A percentile compares a stretch with the other conserved stretches of the same genome.
phyloP scores from a whole-genome alignment of 2,113 vertebrate genomes.

The Ophthalmolycus amberensis region DNA sequence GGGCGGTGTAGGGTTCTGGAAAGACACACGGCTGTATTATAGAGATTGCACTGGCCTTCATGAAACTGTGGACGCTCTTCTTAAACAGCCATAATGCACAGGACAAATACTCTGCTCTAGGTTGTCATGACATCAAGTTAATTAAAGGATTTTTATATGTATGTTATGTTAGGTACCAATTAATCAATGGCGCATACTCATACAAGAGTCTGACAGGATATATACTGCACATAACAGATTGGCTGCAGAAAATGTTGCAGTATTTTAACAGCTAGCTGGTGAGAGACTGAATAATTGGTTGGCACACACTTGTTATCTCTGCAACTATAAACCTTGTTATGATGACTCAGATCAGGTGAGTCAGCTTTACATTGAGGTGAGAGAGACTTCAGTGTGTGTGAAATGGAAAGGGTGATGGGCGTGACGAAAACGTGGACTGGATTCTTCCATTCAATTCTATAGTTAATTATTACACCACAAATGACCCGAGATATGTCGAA shows the following conservation, averaged over 20 bases:
- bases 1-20: conserved; percentile 84
- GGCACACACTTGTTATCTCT: conserved; percentile 41
- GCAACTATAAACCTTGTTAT: conserved; percentile 4
- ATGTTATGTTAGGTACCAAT: background rate
- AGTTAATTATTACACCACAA: background rate
- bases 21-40: background rate
- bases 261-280: background rate
- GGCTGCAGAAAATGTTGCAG: background rate
- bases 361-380: conserved; percentile 42
- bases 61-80: conserved; percentile 9
- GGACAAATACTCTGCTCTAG: background rate
- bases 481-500: background rate
- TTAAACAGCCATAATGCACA: background rate
- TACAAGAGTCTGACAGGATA: background rate
- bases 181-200: background rate
- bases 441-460: background rate
- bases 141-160: background rate
- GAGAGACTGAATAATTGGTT: conserved; percentile 31
- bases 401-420: background rate
- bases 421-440: background rate
- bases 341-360: conserved; percentile 33
- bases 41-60: conserved; percentile 10
- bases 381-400: conserved; percentile 21
- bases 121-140: background rate
- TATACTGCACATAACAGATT: background rate